Base-by-base conservation (phyloP, 1,140 invertebrate genomes). In the Helicoverpa armigera region DNA sequence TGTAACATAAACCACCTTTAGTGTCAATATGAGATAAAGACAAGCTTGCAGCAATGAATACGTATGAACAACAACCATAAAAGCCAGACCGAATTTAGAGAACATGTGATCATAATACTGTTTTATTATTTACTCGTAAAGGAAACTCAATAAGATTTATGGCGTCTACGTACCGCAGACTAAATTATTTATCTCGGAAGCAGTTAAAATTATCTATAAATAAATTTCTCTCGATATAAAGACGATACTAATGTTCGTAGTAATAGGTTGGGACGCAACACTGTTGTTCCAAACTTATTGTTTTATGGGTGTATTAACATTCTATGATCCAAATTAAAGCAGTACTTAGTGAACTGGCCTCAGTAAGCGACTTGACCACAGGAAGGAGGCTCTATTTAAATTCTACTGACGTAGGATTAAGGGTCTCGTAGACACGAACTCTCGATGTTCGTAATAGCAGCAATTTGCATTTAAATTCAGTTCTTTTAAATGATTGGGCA, bases 141-240 rank as follows among this genome's bases (percentile, higher is more conserved):
- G 65, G 80, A 77, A 77, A 81, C 80, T 77, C 51, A 61, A 51
- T 54, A 58, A 74, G 81, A 82, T 79, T 82, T 82, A 82, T 51
- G 53, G 61, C 56, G 63, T 67, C 65, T 73, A 75, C 70, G 69
- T 74, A 77, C 63, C 29, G 81, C 69, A 61, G 18, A 61, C 54
- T 75, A 82, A 82, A 69, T 79, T 75, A 80, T 82, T 79, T 79
- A 82, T 82, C 70, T 82, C 77, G 81, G 81, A 82, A 82, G 61
- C 77, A 56, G 77, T 82, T 79, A 82, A 82, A 79, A 58, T 82
- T 75, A 79, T 75, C 76, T 79, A 77, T 81, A 77, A 72, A 78
- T 82, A 82, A 67, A 74, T 82, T 78, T 78, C 16, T 77, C 69
- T 65, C 63, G 53, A 79, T 82, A 82, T 79, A 60, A 50, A 69